Evolutionary conservation across 2,888 invertebrate species (phyloP), one percentile per base, ranked within the genome.

Genomic region (Hyalella azteca): DNA sequence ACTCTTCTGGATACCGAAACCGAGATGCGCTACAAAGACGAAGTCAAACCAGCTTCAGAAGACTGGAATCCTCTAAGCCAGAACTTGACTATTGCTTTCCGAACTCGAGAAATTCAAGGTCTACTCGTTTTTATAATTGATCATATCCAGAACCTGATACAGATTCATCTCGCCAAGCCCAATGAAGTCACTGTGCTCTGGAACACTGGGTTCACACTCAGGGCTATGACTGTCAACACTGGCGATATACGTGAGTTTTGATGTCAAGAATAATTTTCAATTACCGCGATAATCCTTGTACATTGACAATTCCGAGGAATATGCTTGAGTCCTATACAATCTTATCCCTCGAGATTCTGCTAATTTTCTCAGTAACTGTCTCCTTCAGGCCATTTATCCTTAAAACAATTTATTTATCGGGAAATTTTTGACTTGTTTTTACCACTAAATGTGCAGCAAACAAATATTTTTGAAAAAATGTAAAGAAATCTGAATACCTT

Each of bases 91-190:
- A 91, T 97, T 87, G 97, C 96, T 88, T 90, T 97, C 82, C 90
- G 97, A 86, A 97, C 97, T 0, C 95, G 95, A 87, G 94, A 94
- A 86, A 90, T 91, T 50, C 91, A 93, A 85, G 93, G 95, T 0
- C 88, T 97, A 86, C 92, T 97, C 26, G 89, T 97, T 9, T 97
- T 97, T 87, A 95, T 95, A 45, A 95, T 96, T 87, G 97, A 97
- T 88, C 93, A 96, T 88, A 90, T 95, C 81, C 96, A 96, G 87
- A 97, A 97, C 88, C 97, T 97, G 88, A 92, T 96, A 77, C 96
- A 96, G 88, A 89, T 96, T 40, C 95, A 94, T 88, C 92, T 96
- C 82, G 92, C 93, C 85, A 92, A 93, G 82, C 93, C 93, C 19
- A 92, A 92, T 11, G 91, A 92, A 88, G 93, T 96, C 36, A 92